Conservation (phyloP, 2,888 invertebrate species). For the Mesorhabditis spiculigera region DNA sequence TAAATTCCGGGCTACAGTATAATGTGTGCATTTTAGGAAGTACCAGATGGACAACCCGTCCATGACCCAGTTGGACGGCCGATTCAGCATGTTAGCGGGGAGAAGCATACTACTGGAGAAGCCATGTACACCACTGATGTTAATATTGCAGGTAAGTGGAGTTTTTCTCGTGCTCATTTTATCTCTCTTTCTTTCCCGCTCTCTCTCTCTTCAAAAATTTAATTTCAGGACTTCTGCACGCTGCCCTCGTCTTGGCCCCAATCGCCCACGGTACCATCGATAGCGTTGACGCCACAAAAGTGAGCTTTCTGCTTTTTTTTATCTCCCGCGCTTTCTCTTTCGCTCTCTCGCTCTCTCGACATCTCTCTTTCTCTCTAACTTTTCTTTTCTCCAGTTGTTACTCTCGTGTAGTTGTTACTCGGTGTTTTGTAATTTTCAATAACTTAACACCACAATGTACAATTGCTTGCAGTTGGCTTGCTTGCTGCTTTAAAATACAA, state of each 20-base stretch:
- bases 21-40: constrained; percentile 43
- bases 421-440: too few species aligned
- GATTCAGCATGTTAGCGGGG: constrained; percentile 76
- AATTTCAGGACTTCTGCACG: constrained; percentile 71
- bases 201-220: neutral
- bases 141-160: constrained; percentile 35
- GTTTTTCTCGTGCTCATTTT: too few species aligned
- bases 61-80: constrained; percentile 78
- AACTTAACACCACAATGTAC: too few species aligned
- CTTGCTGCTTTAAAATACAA: neutral
- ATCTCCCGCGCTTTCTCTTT: too few species aligned
- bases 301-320: neutral
- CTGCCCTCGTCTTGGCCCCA: constrained; percentile 74
- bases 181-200: too few species aligned
- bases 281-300: constrained; percentile 68
- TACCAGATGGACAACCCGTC: constrained; percentile 49
- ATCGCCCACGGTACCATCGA: constrained; percentile 42
- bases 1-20: too few species aligned
- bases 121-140: constrained; percentile 88
- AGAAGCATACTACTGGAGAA: constrained; percentile 84
- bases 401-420: too few species aligned
- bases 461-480: too few species aligned
- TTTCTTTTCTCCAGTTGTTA: too few species aligned
- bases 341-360: too few species aligned
- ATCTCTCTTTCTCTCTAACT: too few species aligned